phyloP scores from a whole-genome alignment of 2,113 vertebrate genomes.

The Muntiacus reevesi region DNA sequence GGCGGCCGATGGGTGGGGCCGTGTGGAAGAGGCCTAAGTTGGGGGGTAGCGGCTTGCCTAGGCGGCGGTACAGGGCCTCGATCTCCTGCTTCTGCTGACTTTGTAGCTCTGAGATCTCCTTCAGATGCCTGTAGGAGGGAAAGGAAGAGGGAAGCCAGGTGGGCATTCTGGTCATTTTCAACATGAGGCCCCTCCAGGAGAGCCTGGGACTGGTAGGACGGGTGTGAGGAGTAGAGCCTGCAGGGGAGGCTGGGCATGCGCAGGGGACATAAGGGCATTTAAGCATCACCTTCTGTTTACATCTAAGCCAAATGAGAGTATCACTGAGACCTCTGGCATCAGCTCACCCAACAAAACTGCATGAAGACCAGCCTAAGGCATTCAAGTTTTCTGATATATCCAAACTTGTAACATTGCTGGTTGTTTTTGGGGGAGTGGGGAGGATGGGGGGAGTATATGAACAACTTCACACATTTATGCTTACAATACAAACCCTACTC shows the following conservation, averaged over 20 bases:
- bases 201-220: accelerated
- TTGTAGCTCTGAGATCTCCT: slow-evolving; percentile 96
- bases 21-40: slow-evolving; percentile 89
- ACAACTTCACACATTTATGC: not conserved
- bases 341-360: too few relatives aligned
- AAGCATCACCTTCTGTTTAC: not conserved
- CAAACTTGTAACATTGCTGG: not conserved
- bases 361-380: accelerated
- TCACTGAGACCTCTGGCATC: not conserved
- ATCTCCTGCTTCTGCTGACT: slow-evolving; percentile 95
- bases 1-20: slow-evolving; percentile 87
- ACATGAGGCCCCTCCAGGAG: too few relatives aligned
- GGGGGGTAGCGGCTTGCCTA: slow-evolving; percentile 92
- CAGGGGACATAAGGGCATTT: not conserved
- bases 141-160: not conserved
- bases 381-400: not conserved
- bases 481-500: not conserved
- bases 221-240: not conserved
- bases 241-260: not conserved
- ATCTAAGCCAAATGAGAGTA: not conserved
- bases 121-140: slow-evolving; percentile 87
- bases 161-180: not conserved
- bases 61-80: slow-evolving; percentile 89
- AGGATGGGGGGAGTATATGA: accelerated
- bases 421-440: too few relatives aligned